Evolutionary conservation across 2,888 invertebrate species (phyloP), one percentile per base, ranked within the genome.

Genomic region (Orchestes rusci): DNA sequence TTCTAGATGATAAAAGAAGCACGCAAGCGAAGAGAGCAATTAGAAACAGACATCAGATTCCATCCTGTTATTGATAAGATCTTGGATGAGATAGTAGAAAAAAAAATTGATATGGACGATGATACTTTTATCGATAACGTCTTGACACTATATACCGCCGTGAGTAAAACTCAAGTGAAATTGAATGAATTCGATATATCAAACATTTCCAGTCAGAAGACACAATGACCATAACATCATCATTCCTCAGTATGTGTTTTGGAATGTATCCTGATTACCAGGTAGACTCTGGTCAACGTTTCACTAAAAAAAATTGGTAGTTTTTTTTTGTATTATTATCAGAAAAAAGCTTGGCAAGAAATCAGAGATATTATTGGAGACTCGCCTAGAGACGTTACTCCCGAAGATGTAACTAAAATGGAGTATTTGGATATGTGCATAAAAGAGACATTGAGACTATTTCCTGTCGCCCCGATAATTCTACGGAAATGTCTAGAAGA

Each of bases 401-500:
- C 46, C 35, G 49, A 49, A 4, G 55, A 61, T 50, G 20, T 62
- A 15, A 13, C 43, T 3, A 56, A 56, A 46, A 38, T 63, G 18
- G 38, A 46, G 15, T 61, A 59, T 39, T 40, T 60, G 32, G 59
- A 59, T 23, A 61, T 61, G 63, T 58, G 59, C 13, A 45, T 64
- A 10, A 64, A 61, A 45, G 64, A 64, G 28, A 51, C 52, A 2
- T 19, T 63, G 23, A 46, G 64, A 30, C 42, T 64, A 12, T 61
- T 62, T 51, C 59, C 64, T 0, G 56, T 62, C 18, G 63, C 55
- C 1, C 62, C 62, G 13, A 58, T 58, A 39, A 54, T 63, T 20
- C 38, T 59, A 4, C 52, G 64, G 35, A 52, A 56, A 45, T 39
- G 55, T 3, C 51, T 37, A 7, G 54, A 56, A 29, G 59, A 64